Base-by-base conservation (phyloP, 1,140 invertebrate genomes). In the Eurosta solidaginis region DNA sequence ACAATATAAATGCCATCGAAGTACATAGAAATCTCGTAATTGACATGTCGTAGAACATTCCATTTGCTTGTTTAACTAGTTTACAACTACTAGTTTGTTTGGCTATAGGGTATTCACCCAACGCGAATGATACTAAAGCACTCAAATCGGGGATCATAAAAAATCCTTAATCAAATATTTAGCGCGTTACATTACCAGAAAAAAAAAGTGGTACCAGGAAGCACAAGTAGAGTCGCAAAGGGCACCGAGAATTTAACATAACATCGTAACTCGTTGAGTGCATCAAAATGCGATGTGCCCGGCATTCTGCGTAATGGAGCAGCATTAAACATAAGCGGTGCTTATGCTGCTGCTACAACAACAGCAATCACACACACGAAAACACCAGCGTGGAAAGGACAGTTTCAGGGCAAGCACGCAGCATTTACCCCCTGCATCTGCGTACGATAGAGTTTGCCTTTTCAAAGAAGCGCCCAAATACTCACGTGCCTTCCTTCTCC, bases 101-200 rank as follows among this genome's bases (percentile, higher is more conserved):
- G n/a, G n/a, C n/a, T n/a, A n/a, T n/a, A n/a, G n/a, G n/a, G n/a
- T n/a, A n/a, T n/a, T n/a, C 27, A 27, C 25, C 3, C 52, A 54
- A 12, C 27, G 9, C 25, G 25, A 27, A 25, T n/a, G 29, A 17
- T 17, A 25, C 20, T 52, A 22, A 1, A 20, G 5, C 59, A 40
- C 33, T 68, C 59, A 40, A 17, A 33, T 40, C 5, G 36, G 20
- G 59, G 59, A 68, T 40, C 40, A 68, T 40, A 68, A 68, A 50
- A 68, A 68, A 68, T 42, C 20, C 59, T 68, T 68, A 68, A 68
- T 68, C 59, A 68, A 68, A 68, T 68, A 68, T 68, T 68, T 68
- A 68, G 40, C 59, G 40, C 59, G 59, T 68, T 68, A 33, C 59
- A 68, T 68, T 68, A 40, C 33, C 59, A 40, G 33, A 29, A 68